Conservation (phyloP, 2,797 vertebrate species). For the Catostomus latipinnis region DNA sequence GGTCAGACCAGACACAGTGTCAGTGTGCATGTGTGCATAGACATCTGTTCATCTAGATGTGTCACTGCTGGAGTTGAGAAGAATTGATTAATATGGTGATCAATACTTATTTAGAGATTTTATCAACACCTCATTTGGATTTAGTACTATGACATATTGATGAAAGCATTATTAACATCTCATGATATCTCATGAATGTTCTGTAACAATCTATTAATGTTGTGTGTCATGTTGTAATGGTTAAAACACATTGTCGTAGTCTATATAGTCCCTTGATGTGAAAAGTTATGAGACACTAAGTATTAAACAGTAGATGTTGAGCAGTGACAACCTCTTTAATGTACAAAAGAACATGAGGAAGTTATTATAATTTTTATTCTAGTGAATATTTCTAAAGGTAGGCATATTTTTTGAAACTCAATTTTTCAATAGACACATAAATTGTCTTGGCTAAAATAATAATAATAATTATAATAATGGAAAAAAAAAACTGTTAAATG, state of each 20-base stretch:
- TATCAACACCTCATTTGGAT: too few species aligned
- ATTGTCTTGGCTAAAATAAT: too few species aligned
- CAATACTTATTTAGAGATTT: background rate
- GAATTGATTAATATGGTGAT: conserved; percentile 39
- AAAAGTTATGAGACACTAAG: background rate
- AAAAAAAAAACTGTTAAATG: too few species aligned
- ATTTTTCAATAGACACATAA: too few species aligned
- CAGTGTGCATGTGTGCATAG: conserved; percentile 12
- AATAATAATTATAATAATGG: too few species aligned
- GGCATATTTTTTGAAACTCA: too few species aligned
- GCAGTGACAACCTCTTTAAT: background rate
- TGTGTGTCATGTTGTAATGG: background rate
- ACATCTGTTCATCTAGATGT: conserved; percentile 14
- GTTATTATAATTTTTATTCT: too few species aligned
- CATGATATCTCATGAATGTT: background rate
- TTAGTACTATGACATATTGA: background rate
- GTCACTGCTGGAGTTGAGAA: conserved; percentile 13
- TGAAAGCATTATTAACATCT: conserved; percentile 27
- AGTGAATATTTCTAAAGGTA: too few species aligned
- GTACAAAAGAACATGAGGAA: too few species aligned
- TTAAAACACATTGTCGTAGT: background rate
- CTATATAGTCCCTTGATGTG: background rate
- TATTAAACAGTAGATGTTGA: background rate
- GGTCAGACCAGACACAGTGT: conserved; percentile 39
- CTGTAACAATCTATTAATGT: conserved; percentile 1